Conservation (phyloP, 2,797 vertebrate species). For the Rhabdomys pumilio region DNA sequence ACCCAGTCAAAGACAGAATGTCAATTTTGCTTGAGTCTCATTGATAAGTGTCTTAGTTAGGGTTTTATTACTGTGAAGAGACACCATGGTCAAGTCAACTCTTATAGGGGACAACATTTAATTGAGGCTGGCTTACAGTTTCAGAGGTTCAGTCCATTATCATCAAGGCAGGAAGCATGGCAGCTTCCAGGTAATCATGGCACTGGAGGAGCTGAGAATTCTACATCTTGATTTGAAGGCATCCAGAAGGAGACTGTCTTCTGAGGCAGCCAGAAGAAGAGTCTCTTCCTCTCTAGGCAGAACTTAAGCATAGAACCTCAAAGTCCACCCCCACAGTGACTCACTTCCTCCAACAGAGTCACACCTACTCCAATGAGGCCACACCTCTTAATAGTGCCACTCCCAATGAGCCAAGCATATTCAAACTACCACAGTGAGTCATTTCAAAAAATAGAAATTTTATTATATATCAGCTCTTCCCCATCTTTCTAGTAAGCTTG, state of each 20-base stretch:
- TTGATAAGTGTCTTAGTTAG: not conserved
- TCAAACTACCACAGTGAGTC: not conserved
- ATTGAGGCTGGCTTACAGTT: not conserved
- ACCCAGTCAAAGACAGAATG: not conserved
- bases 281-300: not conserved
- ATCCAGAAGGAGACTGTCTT: too few relatives aligned
- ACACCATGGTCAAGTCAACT: too few relatives aligned
- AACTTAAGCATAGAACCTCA: not conserved
- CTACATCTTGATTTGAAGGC: not conserved
- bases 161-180: not conserved
- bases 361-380: not conserved
- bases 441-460: not conserved
- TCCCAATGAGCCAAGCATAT: not conserved
- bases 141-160: not conserved
- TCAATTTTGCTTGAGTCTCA: constrained; percentile 3
- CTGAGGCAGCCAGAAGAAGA: not conserved
- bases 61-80: too few relatives aligned
- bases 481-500: not conserved
- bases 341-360: not conserved
- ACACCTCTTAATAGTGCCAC: not conserved
- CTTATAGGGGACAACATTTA: not conserved
- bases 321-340: not conserved
- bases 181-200: not conserved
- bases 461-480: not conserved
- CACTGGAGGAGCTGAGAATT: not conserved